These are phyloP conservation scores for human DNA, from an alignment of 2,113 vertebrate genomes.

Conservation along the genomic window GRCh38 chr4:16710001-16710500, in stretches of 20 bases:
- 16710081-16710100: background rate
- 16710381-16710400: background rate
- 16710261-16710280: background rate
- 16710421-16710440: background rate
- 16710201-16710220: background rate
- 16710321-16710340: background rate
- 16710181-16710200: constrained; percentile 24
- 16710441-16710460: background rate
- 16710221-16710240: background rate
- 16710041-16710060: background rate
- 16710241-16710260: background rate
- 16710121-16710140: background rate
- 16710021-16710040: background rate
- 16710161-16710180: background rate
- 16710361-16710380: background rate
- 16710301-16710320: background rate
- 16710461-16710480: background rate
- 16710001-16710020: constrained; percentile 8
- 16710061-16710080: background rate
- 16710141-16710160: background rate
- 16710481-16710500: background rate
- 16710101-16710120: background rate
- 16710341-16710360: background rate
- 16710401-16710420: background rate
- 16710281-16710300: background rate